Conservation (phyloP, 2,797 vertebrate species). For the Alfaro cultratus region DNA sequence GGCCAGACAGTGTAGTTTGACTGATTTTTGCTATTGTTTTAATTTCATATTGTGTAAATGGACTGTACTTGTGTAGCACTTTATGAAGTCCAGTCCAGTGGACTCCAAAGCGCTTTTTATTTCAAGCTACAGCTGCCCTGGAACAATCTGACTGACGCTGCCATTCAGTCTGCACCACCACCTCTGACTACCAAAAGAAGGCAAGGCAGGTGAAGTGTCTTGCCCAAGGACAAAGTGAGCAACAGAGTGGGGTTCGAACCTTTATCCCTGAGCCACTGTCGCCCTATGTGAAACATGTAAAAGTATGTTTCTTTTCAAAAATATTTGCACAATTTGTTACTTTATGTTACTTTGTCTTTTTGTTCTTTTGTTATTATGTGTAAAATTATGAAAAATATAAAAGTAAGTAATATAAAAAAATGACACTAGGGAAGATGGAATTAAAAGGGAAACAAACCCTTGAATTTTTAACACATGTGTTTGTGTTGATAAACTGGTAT, state of each 20-base stretch:
- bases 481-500: background rate
- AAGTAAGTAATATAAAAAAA: background rate
- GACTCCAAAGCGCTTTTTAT: background rate
- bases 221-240: background rate
- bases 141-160: background rate
- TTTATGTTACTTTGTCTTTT: background rate
- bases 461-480: background rate
- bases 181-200: background rate
- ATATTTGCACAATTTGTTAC: background rate
- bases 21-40: background rate
- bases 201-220: background rate
- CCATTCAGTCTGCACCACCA: background rate
- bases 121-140: background rate
- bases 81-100: background rate
- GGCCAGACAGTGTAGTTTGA: background rate
- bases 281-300: background rate
- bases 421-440: background rate
- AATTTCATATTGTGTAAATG: background rate
- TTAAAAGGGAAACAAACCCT: conserved; percentile 1
- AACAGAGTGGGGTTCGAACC: background rate
- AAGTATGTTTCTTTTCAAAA: background rate
- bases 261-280: background rate
- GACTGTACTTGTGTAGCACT: background rate
- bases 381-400: background rate
- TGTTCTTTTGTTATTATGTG: background rate